Evolutionary conservation across 2,113 vertebrate genomes (phyloP), one percentile per base, ranked within the genome.

Genomic region (Myodes glareolus): DNA sequence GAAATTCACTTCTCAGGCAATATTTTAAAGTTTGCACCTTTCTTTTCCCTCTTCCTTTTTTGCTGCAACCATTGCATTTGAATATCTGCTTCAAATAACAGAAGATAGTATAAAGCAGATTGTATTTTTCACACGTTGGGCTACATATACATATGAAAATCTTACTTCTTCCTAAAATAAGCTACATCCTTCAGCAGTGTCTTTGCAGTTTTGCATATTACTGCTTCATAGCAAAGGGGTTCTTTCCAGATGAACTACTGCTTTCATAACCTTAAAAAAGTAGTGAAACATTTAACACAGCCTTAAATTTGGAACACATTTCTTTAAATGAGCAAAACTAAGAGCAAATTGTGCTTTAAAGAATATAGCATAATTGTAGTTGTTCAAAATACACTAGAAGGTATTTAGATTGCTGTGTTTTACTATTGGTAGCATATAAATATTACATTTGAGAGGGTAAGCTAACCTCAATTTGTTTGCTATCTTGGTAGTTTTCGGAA

Each of bases 291-390:
- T 82, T 90, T 91, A 97, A 90, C 93, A 10, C 14, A 94, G 5
- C 21, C 94, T 97, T 97, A 98, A 96, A 97, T 94, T 98, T 98
- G 96, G 19, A 95, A 86, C 50, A 91, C 13, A 88, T 95, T 97
- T 97, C 8, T 95, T 25, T 95, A 91, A 84, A 78, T 80, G 50
- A 96, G 39, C 8, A 73, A 42, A 3, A 4, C 87, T 94, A 75
- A 92, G 63, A 91, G 0, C 65, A 50, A 9, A 90, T 2, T 70
- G 4, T 10, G 68, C 39, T 96, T 95, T 96, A 96, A 55, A 55
- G 6, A 7, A 92, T 91, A 82, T 21, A 95, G 13, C 31, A 61
- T 12, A 1, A n/a, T 13, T 96, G 95, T 52, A 4, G 0, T 81
- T 92, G 76, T 85, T 95, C 91, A 91, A 94, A 95, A 84, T 3